phyloP scores from a whole-genome alignment of 2,113 vertebrate genomes.

The Orientallactaga bullata region DNA sequence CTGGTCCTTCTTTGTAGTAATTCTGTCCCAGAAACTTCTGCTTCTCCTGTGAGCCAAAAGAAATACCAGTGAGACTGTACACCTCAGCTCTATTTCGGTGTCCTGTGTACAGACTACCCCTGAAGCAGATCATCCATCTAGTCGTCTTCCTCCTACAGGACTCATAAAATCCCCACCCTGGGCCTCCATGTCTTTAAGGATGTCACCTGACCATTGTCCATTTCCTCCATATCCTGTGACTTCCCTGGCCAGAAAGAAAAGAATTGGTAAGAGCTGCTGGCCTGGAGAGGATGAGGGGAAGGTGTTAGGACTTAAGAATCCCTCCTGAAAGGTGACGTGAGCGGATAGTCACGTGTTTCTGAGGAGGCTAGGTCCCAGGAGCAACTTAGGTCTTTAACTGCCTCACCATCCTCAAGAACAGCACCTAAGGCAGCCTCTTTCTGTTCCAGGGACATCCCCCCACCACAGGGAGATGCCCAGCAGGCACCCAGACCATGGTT shows the following conservation, averaged over 20 bases:
- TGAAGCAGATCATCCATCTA: neutral
- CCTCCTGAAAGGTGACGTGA: neutral
- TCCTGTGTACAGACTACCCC: neutral
- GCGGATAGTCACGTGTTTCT: neutral
- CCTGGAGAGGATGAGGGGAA: neutral
- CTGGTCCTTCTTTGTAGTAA: slow-evolving; percentile 95
- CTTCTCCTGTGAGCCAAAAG: slow-evolving; percentile 91
- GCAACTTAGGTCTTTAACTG: neutral
- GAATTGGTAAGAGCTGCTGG: neutral
- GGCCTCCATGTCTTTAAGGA: too few species aligned
- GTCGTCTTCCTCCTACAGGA: neutral
- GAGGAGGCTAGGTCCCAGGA: neutral
- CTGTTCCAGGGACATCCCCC: neutral
- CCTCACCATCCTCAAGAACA: neutral
- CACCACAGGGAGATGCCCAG: neutral
- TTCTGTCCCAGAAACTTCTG: slow-evolving; percentile 94
- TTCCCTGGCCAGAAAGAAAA: slow-evolving; percentile 40
- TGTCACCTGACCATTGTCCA: neutral
- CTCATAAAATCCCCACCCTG: neutral
- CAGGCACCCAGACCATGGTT: neutral
- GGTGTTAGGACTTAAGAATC: neutral
- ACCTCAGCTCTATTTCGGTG: neutral
- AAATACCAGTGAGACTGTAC: slow-evolving; percentile 45
- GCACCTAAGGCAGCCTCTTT: neutral
- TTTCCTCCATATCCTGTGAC: neutral